Evolutionary conservation across 2,888 invertebrate genomes (phyloP).

Genomic region (Sphinx pinastri): DNA sequence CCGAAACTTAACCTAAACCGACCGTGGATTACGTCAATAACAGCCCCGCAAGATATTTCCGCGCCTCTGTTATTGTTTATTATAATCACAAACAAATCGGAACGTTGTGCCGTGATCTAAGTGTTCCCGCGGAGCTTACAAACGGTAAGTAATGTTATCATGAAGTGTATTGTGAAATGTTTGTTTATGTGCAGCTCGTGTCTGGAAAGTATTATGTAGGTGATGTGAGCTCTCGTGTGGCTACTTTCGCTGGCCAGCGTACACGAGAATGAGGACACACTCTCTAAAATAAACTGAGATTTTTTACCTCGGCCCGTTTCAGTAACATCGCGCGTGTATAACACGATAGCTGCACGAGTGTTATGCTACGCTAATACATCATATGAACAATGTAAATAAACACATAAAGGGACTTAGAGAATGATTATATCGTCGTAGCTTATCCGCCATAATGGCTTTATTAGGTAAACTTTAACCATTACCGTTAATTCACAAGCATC

Average conservation of each 20-base stretch:
- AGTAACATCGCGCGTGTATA: conserved; percentile 42
- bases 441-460: conserved; percentile 19
- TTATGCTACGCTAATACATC: conserved; percentile 39
- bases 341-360: conserved; percentile 37
- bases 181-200: conserved; percentile 42
- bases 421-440: background rate
- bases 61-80: conserved; percentile 63
- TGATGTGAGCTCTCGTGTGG: conserved; percentile 55
- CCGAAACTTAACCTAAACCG: conserved; percentile 51
- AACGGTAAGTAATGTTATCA: conserved; percentile 63
- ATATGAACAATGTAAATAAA: conserved; percentile 32
- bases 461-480: conserved; percentile 18
- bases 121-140: conserved; percentile 46
- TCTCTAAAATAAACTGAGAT: conserved; percentile 71
- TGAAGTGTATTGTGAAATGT: conserved; percentile 47
- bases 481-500: conserved; percentile 18
- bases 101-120: conserved; percentile 23
- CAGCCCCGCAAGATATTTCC: conserved; percentile 36
- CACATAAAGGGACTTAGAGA: conserved; percentile 11
- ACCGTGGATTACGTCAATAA: conserved; percentile 61
- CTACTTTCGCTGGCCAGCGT: conserved; percentile 67
- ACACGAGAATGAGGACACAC: conserved; percentile 69
- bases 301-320: conserved; percentile 60
- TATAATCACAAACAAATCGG: conserved; percentile 38
- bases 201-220: conserved; percentile 56